Evolutionary conservation across 2,113 vertebrate genomes (phyloP).

Genomic region (Salvelinus fontinalis): DNA sequence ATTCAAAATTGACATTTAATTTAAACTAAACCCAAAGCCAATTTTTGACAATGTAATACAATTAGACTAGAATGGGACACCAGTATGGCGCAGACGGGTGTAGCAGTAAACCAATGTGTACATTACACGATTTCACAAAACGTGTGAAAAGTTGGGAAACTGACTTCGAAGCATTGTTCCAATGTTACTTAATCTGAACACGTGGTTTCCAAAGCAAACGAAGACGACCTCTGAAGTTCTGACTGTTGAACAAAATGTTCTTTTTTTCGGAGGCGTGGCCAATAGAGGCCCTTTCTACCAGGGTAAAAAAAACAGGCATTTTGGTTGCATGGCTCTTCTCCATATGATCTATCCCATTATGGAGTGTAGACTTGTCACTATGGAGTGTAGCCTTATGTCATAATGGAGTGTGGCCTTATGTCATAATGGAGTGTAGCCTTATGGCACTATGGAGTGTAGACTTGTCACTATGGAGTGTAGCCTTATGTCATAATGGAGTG

Average conservation of each 20-base stretch:
- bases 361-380: no score
- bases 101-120: background rate
- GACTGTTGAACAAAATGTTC: slow-evolving; percentile 73
- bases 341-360: background rate
- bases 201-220: slow-evolving; percentile 58
- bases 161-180: slow-evolving; percentile 47
- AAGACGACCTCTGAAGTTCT: slow-evolving; percentile 58
- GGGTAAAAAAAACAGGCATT: slow-evolving; percentile 47
- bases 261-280: slow-evolving; percentile 64
- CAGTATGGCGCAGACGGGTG: background rate
- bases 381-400: no score
- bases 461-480: no score
- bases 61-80: background rate
- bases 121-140: slow-evolving; percentile 27
- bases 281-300: slow-evolving; percentile 48
- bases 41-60: no score
- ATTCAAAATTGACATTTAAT: no score
- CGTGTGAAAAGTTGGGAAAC: slow-evolving; percentile 48
- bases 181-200: slow-evolving; percentile 63
- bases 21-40: no score
- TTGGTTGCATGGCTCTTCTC: slow-evolving; percentile 19
- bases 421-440: no score
- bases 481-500: no score
- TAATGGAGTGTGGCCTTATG: no score
- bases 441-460: no score